Evolutionary conservation across 1,140 invertebrate species (phyloP).

Genomic region (Euglossa dilemma): DNA sequence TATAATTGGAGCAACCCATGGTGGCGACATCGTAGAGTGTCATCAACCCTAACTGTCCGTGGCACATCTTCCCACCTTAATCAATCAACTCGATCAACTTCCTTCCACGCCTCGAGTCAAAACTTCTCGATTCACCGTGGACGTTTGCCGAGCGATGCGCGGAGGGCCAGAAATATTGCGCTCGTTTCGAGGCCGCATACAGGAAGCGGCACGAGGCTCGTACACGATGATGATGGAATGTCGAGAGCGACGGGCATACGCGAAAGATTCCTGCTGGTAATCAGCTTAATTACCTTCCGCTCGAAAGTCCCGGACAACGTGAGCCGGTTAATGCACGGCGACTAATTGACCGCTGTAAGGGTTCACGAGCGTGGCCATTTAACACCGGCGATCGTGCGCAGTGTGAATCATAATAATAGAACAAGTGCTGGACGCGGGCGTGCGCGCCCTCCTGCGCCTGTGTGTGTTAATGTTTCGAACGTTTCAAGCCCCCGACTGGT

Average conservation of each 20-base stretch:
- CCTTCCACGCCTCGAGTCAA: neutral
- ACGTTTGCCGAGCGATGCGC: neutral
- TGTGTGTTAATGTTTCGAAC: conserved; percentile 17
- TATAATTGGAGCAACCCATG: no score
- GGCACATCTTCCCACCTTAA: neutral
- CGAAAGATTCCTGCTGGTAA: conserved; percentile 50
- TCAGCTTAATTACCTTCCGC: conserved; percentile 60
- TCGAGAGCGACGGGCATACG: conserved; percentile 33
- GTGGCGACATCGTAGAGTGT: neutral
- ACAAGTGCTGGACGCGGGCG: conserved; percentile 16
- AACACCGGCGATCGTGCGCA: conserved; percentile 40
- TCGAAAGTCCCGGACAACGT: conserved; percentile 47
- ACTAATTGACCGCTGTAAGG: conserved; percentile 57
- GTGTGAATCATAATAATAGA: conserved; percentile 44
- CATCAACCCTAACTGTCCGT: neutral
- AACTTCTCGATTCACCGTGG: neutral
- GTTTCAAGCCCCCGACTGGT: conserved; percentile 2
- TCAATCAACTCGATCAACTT: neutral
- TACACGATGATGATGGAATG: conserved; percentile 35
- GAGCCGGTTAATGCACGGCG: conserved; percentile 45
- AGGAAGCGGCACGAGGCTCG: conserved; percentile 31
- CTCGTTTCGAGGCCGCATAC: conserved; percentile 9
- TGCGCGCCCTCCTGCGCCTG: neutral
- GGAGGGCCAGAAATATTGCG: conserved; percentile 25
- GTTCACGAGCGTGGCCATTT: conserved; percentile 53